phyloP scores from a whole-genome alignment of 1,140 invertebrate genomes.

The Drosophila erecta region DNA sequence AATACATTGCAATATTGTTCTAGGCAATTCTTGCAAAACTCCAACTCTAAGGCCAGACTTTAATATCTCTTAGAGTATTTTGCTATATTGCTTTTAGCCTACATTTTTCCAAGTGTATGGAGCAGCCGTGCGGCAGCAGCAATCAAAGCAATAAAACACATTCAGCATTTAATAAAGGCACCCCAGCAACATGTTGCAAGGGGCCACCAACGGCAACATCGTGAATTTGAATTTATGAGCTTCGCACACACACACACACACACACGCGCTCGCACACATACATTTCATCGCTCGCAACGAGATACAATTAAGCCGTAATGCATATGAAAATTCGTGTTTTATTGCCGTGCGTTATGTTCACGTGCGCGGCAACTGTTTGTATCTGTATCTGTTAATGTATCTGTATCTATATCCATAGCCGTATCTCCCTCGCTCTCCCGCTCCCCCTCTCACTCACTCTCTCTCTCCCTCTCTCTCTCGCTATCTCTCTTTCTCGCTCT shows the following conservation, averaged over 20 bases:
- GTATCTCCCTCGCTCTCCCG: background rate
- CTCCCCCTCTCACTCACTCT: background rate
- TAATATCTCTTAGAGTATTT: background rate
- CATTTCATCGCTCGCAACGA: slow-evolving; percentile 28
- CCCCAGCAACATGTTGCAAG: slow-evolving; percentile 53
- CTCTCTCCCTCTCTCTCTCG: background rate
- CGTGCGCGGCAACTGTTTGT: slow-evolving; percentile 68
- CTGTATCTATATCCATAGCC: slow-evolving; percentile 20
- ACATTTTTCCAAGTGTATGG: background rate
- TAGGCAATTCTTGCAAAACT: no score
- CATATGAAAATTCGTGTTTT: slow-evolving; percentile 78
- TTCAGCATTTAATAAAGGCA: slow-evolving; percentile 70
- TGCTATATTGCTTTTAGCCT: background rate
- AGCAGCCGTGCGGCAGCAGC: slow-evolving; percentile 41
- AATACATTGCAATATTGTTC: no score
- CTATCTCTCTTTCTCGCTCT: slow-evolving; percentile 9
- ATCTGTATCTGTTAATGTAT: slow-evolving; percentile 44
- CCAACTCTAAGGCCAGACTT: no score
- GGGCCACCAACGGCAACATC: slow-evolving; percentile 19
- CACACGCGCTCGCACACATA: slow-evolving; percentile 3
- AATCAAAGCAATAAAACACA: slow-evolving; percentile 82
- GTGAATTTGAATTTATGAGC: slow-evolving; percentile 57
- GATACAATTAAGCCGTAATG: slow-evolving; percentile 78
- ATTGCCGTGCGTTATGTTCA: slow-evolving; percentile 76
- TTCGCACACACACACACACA: slow-evolving; percentile 31